These are phyloP conservation scores for Conus ventricosus DNA, from an alignment of 1,140 invertebrate species.

Conservation along the genomic window DNA sequence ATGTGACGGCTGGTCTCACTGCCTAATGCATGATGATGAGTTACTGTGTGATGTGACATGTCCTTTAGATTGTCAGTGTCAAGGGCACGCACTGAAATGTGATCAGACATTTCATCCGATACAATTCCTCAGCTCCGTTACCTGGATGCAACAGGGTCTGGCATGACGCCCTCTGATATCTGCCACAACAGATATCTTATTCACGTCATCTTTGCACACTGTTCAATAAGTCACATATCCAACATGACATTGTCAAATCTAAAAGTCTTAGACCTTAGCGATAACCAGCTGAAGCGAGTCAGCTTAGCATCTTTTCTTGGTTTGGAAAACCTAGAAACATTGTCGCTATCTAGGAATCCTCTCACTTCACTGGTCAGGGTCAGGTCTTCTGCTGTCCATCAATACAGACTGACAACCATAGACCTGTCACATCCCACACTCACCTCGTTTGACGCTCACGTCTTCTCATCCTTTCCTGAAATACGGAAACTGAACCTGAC, in stretches of 20 bases:
- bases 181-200: not conserved
- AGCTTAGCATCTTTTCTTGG: not conserved
- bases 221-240: not conserved
- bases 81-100: slow-evolving; percentile 6
- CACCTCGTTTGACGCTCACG: not conserved
- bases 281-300: slow-evolving; percentile 27
- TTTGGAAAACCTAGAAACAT: slow-evolving; percentile 7
- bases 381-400: not conserved
- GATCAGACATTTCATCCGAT: not conserved
- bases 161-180: not conserved
- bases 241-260: not conserved
- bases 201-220: not conserved
- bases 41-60: slow-evolving; percentile 21
- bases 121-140: not conserved
- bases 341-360: slow-evolving; percentile 28
- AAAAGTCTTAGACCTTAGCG: slow-evolving; percentile 18
- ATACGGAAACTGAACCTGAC: not conserved
- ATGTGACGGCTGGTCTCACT: slow-evolving; percentile 27
- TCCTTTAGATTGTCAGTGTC: slow-evolving; percentile 46
- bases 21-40: slow-evolving; percentile 39
- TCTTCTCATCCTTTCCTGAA: slow-evolving; percentile 1
- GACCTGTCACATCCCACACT: not conserved
- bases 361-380: not conserved
- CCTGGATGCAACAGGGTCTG: slow-evolving; percentile 4
- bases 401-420: not conserved